A percentile compares a stretch with the other conserved stretches of the same genome.
Evolutionary conservation across 2,888 invertebrate species (phyloP).

Genomic region (Himalopsyche tibetana): DNA sequence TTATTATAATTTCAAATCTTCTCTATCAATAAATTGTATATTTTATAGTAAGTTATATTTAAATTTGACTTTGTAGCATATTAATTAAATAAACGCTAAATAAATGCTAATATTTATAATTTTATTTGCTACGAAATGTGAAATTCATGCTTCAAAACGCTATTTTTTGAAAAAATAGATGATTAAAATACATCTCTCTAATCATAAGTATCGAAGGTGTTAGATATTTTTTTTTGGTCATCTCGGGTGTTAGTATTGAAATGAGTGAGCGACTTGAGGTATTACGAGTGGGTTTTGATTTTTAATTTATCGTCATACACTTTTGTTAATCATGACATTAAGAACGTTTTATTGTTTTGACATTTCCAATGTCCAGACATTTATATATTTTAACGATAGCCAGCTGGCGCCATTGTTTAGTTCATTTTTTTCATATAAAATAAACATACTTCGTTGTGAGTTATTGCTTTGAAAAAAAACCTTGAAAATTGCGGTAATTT

Average conservation of each 20-base stretch:
- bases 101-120: too few relatives aligned
- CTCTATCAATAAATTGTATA: too few relatives aligned
- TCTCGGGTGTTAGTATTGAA: not conserved
- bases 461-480: not conserved
- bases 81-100: too few relatives aligned
- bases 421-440: slow-evolving; percentile 43
- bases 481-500: not conserved
- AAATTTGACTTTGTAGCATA: too few relatives aligned
- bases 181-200: too few relatives aligned
- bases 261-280: not conserved
- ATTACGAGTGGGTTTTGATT: slow-evolving; percentile 55
- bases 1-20: too few relatives aligned
- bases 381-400: slow-evolving; percentile 61
- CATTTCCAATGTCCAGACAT: slow-evolving; percentile 61
- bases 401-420: slow-evolving; percentile 55
- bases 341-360: slow-evolving; percentile 64
- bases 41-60: too few relatives aligned
- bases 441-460: not conserved
- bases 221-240: not conserved
- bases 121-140: too few relatives aligned
- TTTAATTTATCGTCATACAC: slow-evolving; percentile 61
- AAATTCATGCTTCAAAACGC: too few relatives aligned
- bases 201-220: not conserved
- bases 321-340: slow-evolving; percentile 64
- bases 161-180: too few relatives aligned